Conservation (phyloP, 53 echinoderm and acorn worm genomes). For the Arbacia lixula region DNA sequence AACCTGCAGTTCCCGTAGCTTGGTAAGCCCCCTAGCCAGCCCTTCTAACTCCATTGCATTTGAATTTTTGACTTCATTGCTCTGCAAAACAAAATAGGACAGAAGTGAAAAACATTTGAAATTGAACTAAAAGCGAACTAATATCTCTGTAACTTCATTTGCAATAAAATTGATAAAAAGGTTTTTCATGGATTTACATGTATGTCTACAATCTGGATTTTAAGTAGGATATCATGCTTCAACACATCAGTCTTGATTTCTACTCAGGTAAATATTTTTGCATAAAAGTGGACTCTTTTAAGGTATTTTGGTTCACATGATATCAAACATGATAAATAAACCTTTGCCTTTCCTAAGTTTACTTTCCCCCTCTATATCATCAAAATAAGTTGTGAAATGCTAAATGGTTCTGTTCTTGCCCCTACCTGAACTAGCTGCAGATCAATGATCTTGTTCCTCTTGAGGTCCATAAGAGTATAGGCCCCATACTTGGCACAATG, state of each 20-base stretch:
- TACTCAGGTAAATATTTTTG: neutral
- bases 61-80: slow-evolving; percentile 62
- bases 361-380: neutral
- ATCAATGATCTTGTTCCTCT: slow-evolving; percentile 64
- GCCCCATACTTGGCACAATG: slow-evolving; percentile 68
- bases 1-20: neutral
- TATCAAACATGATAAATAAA: neutral
- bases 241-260: neutral
- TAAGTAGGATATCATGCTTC: neutral
- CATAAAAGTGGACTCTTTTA: neutral
- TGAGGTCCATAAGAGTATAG: slow-evolving; percentile 63
- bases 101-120: neutral
- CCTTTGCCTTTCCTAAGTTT: neutral
- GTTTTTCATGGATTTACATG: neutral
- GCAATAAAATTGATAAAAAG: neutral
- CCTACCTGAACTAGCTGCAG: slow-evolving; percentile 68
- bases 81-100: slow-evolving; percentile 34
- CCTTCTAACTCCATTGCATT: slow-evolving; percentile 76
- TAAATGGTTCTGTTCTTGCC: neutral
- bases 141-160: neutral
- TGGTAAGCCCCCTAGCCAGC: slow-evolving; percentile 27
- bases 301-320: neutral
- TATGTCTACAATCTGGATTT: neutral
- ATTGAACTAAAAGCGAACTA: neutral
- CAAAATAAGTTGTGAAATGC: neutral